phyloP scores from a whole-genome alignment of 2,113 vertebrate genomes.

The Sapayoa aenigma region DNA sequence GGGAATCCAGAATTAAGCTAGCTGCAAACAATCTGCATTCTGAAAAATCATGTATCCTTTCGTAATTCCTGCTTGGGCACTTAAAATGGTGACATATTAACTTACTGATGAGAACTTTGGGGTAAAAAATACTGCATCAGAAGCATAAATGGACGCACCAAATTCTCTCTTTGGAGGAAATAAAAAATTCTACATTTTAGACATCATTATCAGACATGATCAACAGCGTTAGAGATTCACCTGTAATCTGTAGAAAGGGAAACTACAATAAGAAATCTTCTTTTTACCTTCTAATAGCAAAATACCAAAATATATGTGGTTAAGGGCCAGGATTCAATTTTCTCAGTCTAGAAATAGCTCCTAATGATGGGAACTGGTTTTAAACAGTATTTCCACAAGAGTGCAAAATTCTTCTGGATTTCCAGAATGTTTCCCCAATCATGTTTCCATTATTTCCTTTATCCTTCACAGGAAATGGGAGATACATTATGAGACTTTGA shows the following conservation, averaged over 20 bases:
- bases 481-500: background rate
- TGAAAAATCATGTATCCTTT: background rate
- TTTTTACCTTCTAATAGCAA: background rate
- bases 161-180: background rate
- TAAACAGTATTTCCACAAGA: background rate
- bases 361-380: background rate
- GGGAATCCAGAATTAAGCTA: background rate
- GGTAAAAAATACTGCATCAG: background rate
- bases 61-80: background rate
- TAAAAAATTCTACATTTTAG: background rate
- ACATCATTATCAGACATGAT: background rate
- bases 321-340: background rate
- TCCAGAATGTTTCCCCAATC: background rate
- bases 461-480: background rate
- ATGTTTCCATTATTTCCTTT: background rate
- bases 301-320: background rate
- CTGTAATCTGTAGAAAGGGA: background rate
- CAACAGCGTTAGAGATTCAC: background rate
- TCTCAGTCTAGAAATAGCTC: background rate
- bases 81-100: background rate
- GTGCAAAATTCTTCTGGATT: background rate
- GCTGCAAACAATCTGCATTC: background rate
- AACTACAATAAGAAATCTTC: background rate
- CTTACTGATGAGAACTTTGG: background rate
- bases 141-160: background rate